Percentiles rank a stretch among this genome's conserved stretches.
Evolutionary conservation across 2,888 invertebrate genomes (phyloP).

Genomic region (Synanthedon andrenaeformis): DNA sequence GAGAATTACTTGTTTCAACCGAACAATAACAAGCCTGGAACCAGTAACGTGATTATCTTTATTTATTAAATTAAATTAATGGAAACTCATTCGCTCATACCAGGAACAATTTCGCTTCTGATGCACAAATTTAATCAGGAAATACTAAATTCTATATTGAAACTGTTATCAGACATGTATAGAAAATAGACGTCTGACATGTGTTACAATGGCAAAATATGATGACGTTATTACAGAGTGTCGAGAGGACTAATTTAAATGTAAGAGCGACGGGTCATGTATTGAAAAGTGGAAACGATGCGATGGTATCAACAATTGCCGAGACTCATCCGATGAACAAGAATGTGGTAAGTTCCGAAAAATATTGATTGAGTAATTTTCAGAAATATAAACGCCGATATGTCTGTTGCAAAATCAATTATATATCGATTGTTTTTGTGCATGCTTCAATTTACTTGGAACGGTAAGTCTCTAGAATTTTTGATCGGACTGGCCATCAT

Average conservation of each 20-base stretch:
- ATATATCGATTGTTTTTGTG: slow-evolving; percentile 12
- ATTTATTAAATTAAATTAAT: no score
- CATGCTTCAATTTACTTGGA: slow-evolving; percentile 26
- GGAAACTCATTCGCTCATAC: no score
- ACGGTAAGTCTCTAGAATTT: slow-evolving; percentile 44
- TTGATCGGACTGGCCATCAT: slow-evolving; percentile 43
- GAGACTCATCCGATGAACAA: slow-evolving; percentile 74
- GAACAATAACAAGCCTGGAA: no score
- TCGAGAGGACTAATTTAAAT: slow-evolving; percentile 67
- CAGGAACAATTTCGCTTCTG: no score
- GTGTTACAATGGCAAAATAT: not conserved
- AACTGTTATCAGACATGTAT: no score
- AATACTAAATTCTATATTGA: no score
- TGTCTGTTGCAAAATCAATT: not conserved
- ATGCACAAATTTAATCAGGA: no score
- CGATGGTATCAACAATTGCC: slow-evolving; percentile 64
- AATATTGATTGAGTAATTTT: not conserved
- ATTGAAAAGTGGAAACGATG: slow-evolving; percentile 68
- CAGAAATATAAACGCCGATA: not conserved
- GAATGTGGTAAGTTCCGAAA: slow-evolving; percentile 51
- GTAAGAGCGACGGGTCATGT: slow-evolving; percentile 72
- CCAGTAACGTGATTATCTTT: no score
- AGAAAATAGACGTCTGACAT: no score
- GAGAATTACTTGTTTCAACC: no score
- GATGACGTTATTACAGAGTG: slow-evolving; percentile 25